phyloP scores from a whole-genome alignment of 2,888 invertebrate species.

The Thumatha senex region DNA sequence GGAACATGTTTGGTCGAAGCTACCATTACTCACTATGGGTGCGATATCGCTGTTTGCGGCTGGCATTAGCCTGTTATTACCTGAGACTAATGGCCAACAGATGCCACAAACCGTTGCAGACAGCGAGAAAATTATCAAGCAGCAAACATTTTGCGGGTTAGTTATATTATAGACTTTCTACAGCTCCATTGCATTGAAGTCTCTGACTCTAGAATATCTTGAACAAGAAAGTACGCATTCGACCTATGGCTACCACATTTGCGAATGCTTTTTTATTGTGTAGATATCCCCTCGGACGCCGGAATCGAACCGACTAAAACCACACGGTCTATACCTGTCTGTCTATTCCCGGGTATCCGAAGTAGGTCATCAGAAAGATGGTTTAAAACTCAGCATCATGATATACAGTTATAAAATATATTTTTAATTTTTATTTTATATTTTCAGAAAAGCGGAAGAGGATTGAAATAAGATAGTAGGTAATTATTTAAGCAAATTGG shows the following conservation, averaged over 20 bases:
- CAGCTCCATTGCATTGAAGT: too few relatives aligned
- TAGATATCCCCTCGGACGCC: too few relatives aligned
- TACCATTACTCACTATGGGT: conserved; percentile 54
- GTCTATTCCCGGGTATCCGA: too few relatives aligned
- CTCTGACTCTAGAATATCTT: too few relatives aligned
- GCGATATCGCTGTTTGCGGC: conserved; percentile 40
- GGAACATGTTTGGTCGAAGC: conserved; percentile 54
- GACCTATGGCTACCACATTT: too few relatives aligned
- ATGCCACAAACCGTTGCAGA: conserved; percentile 62
- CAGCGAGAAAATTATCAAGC: conserved; percentile 40
- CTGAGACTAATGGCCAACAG: conserved; percentile 57
- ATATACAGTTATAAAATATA: too few relatives aligned
- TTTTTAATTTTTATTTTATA: not conserved
- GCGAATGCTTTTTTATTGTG: too few relatives aligned
- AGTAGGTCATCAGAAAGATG: too few relatives aligned
- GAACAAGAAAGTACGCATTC: too few relatives aligned
- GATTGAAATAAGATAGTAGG: not conserved
- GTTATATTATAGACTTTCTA: not conserved
- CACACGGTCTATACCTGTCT: too few relatives aligned
- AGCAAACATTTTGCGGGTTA: conserved; percentile 11
- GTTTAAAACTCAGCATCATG: too few relatives aligned
- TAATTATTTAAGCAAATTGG: not conserved
- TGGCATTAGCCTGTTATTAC: conserved; percentile 45
- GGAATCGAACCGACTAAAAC: too few relatives aligned
- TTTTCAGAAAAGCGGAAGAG: conserved; percentile 3